Conservation (phyloP, 2,113 vertebrate species). For the Turnix velox region DNA sequence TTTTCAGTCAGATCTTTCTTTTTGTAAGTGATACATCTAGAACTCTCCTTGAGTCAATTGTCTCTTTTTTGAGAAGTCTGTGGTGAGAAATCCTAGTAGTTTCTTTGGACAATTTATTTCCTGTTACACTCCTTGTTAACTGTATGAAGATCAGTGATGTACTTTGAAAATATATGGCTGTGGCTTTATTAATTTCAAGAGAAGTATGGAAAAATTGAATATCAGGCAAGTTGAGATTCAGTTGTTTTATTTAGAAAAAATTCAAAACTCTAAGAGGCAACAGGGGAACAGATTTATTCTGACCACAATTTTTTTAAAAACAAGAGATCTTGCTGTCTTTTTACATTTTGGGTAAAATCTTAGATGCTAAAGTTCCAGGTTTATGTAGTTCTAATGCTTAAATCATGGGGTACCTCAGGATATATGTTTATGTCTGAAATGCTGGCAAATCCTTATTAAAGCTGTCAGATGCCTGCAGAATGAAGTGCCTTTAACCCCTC, state of each 20-base stretch:
- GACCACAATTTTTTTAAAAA: neutral
- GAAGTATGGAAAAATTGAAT: neutral
- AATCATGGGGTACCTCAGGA: neutral
- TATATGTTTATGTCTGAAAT: neutral
- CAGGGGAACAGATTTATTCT: neutral
- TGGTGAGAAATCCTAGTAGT: neutral
- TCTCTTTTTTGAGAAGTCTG: neutral
- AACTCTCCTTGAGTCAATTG: neutral
- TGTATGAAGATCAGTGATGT: neutral
- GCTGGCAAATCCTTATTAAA: slow-evolving; percentile 27
- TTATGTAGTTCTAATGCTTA: neutral
- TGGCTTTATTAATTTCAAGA: neutral
- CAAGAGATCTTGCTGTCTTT: neutral
- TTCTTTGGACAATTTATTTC: neutral
- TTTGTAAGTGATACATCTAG: neutral
- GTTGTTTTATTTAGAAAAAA: neutral
- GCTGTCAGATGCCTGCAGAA: neutral
- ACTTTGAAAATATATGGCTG: neutral
- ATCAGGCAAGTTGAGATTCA: neutral
- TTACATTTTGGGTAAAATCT: neutral
- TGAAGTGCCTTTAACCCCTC: slow-evolving; percentile 14
- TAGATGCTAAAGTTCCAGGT: neutral
- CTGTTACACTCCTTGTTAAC: neutral
- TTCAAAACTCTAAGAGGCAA: neutral
- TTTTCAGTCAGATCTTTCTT: neutral